phyloP scores from a whole-genome alignment of 2,113 vertebrate genomes.

The Neotragus pygmaeus region DNA sequence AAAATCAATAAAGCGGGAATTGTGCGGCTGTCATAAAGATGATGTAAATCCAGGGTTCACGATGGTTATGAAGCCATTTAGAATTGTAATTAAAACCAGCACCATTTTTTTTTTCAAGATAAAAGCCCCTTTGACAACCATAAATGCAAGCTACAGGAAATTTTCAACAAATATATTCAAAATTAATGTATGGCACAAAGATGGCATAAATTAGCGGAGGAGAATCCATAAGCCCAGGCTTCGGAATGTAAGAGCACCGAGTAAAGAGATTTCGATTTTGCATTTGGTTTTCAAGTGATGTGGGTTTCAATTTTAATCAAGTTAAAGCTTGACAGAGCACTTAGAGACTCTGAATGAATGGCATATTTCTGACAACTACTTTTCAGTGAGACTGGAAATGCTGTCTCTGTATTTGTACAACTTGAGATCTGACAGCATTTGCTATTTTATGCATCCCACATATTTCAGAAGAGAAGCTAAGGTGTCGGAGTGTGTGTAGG shows the following conservation, averaged over 20 bases:
- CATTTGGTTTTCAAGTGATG: conserved; percentile 72
- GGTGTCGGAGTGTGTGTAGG: not conserved
- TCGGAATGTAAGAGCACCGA: conserved; percentile 60
- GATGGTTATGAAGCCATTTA: conserved; percentile 84
- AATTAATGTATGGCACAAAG: conserved; percentile 79
- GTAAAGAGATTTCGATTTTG: conserved; percentile 78
- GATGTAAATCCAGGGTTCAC: conserved; percentile 85
- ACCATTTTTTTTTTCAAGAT: conserved; percentile 77
- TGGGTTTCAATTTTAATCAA: conserved; percentile 80
- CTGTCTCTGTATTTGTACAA: conserved; percentile 66
- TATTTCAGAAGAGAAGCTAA: not conserved
- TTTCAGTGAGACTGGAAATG: conserved; percentile 68
- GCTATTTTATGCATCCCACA: conserved; percentile 4
- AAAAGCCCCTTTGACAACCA: conserved; percentile 83
- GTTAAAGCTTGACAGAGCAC: conserved; percentile 75
- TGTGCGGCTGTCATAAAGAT: conserved; percentile 83
- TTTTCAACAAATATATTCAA: conserved; percentile 82
- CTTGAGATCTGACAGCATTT: conserved; percentile 29
- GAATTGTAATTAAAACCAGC: conserved; percentile 87
- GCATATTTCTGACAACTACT: conserved; percentile 76
- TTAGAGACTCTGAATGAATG: conserved; percentile 71
- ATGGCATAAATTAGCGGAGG: conserved; percentile 78
- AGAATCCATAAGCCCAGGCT: conserved; percentile 74
- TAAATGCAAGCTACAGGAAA: conserved; percentile 83
- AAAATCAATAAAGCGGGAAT: conserved; percentile 86